These are phyloP conservation scores for Colossoma macropomum DNA, from an alignment of 2,113 vertebrate species.

Conservation along the genomic window DNA sequence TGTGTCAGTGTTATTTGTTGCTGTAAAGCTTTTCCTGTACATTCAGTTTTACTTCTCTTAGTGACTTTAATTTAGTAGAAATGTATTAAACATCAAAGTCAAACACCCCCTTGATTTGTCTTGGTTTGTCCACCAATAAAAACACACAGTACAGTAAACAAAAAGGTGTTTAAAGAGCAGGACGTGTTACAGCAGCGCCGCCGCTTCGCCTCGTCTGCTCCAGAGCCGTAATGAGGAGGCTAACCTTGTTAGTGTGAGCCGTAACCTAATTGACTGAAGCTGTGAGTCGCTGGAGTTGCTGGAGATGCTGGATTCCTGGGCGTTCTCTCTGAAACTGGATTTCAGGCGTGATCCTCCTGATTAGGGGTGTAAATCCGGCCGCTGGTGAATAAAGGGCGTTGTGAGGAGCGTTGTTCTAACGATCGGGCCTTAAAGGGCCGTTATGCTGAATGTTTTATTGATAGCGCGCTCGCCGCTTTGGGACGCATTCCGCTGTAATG, in stretches of 20 bases:
- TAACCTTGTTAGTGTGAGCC: slow-evolving; percentile 57
- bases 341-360: slow-evolving; percentile 39
- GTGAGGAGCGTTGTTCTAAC: slow-evolving; percentile 29
- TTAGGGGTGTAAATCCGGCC: slow-evolving; percentile 38
- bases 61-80: too few species aligned
- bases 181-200: too few species aligned
- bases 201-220: too few species aligned
- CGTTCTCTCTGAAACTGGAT: slow-evolving; percentile 41
- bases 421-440: background rate
- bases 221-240: background rate
- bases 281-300: background rate
- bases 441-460: slow-evolving; percentile 42
- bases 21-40: too few species aligned
- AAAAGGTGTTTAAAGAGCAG: too few species aligned
- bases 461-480: slow-evolving; percentile 31
- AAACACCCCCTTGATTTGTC: too few species aligned
- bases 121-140: too few species aligned
- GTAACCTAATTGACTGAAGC: slow-evolving; percentile 46
- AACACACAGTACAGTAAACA: too few species aligned
- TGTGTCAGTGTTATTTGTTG: too few species aligned
- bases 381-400: slow-evolving; percentile 37
- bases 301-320: slow-evolving; percentile 8
- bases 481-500: slow-evolving; percentile 53
- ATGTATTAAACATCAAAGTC: too few species aligned
- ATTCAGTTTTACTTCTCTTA: too few species aligned